Evolutionary conservation across 1,140 invertebrate genomes (phyloP), one percentile per base, ranked within the genome.

Genomic region (Triops longicaudatus): DNA sequence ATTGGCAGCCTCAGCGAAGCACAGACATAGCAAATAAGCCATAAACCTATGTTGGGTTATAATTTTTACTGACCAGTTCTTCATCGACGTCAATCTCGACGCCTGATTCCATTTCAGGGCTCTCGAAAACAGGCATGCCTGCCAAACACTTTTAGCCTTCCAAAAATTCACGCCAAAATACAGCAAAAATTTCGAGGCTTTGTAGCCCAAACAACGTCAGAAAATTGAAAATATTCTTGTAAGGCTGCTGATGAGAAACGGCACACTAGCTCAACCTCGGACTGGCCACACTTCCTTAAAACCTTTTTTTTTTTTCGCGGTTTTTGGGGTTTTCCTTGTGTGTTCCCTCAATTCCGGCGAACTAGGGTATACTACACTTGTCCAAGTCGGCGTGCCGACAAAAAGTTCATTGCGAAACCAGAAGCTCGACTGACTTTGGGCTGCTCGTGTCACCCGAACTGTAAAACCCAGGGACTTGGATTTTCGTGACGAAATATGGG

Each of bases 361-460:
- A 63, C 6, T 6, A 63, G 0, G 50, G 22, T 14, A 63, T 63
- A n/a, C n/a, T 63, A 63, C 10, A 12, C 50, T 63, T 17, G 50
- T 9, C 14, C 14, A 10, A 63, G 50, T 63, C 14, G 50, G 22
- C 9, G 50, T 22, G 10, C 17, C 14, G 50, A 22, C 17, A 63
- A 63, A 63, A 63, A 63, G 50, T 63, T 63, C 50, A 63, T 63
- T 63, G 50, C 50, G 50, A 63, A 63, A 63, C 50, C 50, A 63
- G 50, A 63, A 63, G 5, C 22, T 9, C 5, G 50, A 63, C 50
- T 63, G 22, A 17, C 6, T 17, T 22, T 63, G n/a, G n/a, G 50
- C 14, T n/a, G 22, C 14, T 63, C 17, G 7, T 63, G 50, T 63
- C 50, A 63, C 50, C 50, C n/a, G 17, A 14, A 37, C 2, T 63